Base-by-base conservation (phyloP, 2,888 invertebrate genomes). In the Tortricodes alternella region DNA sequence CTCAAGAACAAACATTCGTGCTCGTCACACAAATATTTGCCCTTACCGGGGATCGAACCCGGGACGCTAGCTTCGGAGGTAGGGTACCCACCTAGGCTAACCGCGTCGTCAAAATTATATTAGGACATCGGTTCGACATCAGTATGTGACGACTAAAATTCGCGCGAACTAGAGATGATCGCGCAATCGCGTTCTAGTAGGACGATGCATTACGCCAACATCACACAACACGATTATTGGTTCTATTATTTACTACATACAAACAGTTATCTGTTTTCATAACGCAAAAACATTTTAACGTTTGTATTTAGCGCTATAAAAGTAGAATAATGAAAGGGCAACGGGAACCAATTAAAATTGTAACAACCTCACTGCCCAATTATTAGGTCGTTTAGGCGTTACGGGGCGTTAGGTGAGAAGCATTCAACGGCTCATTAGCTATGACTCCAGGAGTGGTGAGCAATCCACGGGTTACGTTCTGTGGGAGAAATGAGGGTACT, bases 401-500 rank as follows among this genome's bases (percentile, higher is more conserved):
- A 52, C 59, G 57, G 68, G 68, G 62, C 62, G 65, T 64, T 71
- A 62, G 55, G 67, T 65, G 68, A 68, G 70, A 67, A 77, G 74
- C 76, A 77, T 68, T 78, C 71, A 74, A 67, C 62, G 73, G 67
- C 71, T 81, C 84, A 80, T 83, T 83, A 80, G 74, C 70, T 73
- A 75, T 76, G 78, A 81, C 76, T 73, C 63, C 74, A 74, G 70
- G 74, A 37, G 50, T 39, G 32, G 29, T 72, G 77, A 79, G 74
- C 77, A 80, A 80, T 78, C 73, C 64, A 70, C 62, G 71, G 74
- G 70, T 72, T 78, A 76, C 69, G 73, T 71, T 73, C 32, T 69
- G 71, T 63, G 63, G 70, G 70, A 73, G 73, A 66, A 77, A 75
- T 70, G 73, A 73, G 67, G 67, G 64, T 67, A 63, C 74, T 77